Evolutionary conservation across 2,888 invertebrate species (phyloP).

Genomic region (Dorcus hopei): DNA sequence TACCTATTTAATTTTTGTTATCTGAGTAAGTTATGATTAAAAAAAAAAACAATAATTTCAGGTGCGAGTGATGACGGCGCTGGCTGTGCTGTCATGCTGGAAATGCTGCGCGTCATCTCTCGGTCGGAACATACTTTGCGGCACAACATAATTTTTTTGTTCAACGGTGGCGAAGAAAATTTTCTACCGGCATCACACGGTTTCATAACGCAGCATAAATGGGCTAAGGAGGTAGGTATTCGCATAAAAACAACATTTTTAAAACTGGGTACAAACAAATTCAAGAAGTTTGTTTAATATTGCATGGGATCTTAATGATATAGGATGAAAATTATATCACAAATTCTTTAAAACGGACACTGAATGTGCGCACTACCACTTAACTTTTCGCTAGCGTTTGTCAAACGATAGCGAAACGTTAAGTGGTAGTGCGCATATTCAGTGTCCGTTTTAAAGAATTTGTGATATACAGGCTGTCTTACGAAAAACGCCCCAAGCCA

Average conservation of each 20-base stretch:
- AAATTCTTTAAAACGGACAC: too few relatives aligned
- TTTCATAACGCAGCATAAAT: constrained; percentile 84
- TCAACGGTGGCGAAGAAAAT: constrained; percentile 92
- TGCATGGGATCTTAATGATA: background rate
- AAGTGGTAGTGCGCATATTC: too few relatives aligned
- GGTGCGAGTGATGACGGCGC: constrained; percentile 89
- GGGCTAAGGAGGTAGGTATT: constrained; percentile 61
- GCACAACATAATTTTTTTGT: constrained; percentile 77
- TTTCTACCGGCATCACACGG: constrained; percentile 87
- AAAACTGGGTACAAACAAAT: background rate
- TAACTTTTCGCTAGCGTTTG: too few relatives aligned
- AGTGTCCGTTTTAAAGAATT: too few relatives aligned
- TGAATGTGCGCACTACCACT: too few relatives aligned
- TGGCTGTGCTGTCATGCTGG: constrained; percentile 84
- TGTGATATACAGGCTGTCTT: too few relatives aligned
- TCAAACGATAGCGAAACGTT: too few relatives aligned
- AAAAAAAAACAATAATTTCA: constrained; percentile 36
- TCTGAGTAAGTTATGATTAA: background rate
- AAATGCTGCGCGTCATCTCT: constrained; percentile 70
- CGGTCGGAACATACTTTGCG: constrained; percentile 59
- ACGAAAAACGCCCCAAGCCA: too few relatives aligned
- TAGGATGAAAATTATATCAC: too few relatives aligned
- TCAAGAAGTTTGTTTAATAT: too few relatives aligned
- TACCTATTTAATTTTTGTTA: too few relatives aligned
- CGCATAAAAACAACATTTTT: background rate